These are phyloP conservation scores for Philopotamus ludificatus DNA, from an alignment of 1,140 invertebrate species.

Conservation along the genomic window DNA sequence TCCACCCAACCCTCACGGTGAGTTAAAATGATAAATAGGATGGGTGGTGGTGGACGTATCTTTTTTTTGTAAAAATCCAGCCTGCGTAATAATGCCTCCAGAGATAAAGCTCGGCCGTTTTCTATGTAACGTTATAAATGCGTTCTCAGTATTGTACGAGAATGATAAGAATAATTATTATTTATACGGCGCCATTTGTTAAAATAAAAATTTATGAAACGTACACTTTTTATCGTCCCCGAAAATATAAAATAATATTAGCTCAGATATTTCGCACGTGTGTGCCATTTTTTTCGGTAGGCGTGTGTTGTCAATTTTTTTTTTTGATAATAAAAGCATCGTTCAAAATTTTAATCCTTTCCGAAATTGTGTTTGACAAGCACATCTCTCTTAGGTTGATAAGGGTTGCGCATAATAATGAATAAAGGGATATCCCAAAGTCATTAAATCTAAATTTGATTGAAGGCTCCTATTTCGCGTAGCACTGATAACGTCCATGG, in stretches of 20 bases:
- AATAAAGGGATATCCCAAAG: conserved; percentile 25
- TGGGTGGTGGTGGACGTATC: not conserved
- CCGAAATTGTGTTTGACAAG: conserved; percentile 30
- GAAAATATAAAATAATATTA: conserved; percentile 15
- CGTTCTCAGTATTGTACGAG: not conserved
- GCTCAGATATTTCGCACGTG: not conserved
- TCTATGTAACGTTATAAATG: not conserved
- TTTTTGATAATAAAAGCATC: not conserved
- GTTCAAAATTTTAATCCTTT: not conserved
- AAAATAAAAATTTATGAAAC: not conserved
- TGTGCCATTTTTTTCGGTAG: too few relatives aligned
- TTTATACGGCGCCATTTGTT: not conserved
- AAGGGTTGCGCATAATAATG: conserved; percentile 31
- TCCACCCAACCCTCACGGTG: not conserved
- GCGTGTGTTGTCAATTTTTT: not conserved
- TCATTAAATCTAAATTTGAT: conserved; percentile 25
- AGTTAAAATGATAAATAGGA: conserved; percentile 1
- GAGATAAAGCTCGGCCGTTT: conserved; percentile 3
- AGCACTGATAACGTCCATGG: not conserved
- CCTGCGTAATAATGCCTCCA: conserved; percentile 2
- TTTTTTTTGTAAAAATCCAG: not conserved
- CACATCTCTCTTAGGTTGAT: conserved; percentile 30
- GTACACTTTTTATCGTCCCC: not conserved
- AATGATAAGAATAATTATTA: not conserved
- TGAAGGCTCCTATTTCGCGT: conserved; percentile 11